These are phyloP conservation scores for Philonicus albiceps DNA, from an alignment of 2,888 invertebrate genomes.

Conservation along the genomic window DNA sequence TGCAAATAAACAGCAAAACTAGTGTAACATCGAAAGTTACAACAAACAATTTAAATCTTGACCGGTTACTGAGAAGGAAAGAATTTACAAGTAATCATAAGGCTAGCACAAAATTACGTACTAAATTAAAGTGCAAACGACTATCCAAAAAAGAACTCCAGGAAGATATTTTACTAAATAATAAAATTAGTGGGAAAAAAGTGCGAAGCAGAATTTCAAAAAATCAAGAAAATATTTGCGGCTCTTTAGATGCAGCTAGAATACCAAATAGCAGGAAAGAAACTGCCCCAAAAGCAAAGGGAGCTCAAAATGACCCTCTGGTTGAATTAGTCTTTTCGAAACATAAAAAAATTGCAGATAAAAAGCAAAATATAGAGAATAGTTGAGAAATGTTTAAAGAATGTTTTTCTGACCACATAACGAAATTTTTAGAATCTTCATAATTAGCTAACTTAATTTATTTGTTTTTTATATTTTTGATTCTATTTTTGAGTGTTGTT, in stretches of 20 bases:
- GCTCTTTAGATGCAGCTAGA: not conserved
- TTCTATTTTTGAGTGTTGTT: not conserved
- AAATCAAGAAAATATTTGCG: not conserved
- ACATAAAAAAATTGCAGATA: not conserved
- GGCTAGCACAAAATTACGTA: not conserved
- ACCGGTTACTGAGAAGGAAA: not conserved
- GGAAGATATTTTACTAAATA: not conserved
- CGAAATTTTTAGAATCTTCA: not conserved
- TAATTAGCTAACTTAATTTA: not conserved
- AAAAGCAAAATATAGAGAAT: not conserved
- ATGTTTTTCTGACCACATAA: not conserved
- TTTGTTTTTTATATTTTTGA: not conserved
- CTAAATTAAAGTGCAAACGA: not conserved
- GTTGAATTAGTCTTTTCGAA: not conserved
- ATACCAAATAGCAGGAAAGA: not conserved
- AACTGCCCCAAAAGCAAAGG: not conserved
- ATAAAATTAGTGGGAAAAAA: not conserved
- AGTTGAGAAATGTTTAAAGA: not conserved
- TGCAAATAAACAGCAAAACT: not conserved
- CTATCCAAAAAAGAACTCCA: not conserved
- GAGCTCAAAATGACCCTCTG: not conserved
- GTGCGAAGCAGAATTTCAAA: not conserved
- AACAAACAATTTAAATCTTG: not conserved
- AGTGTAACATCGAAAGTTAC: not conserved
- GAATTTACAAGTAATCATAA: not conserved